Evolutionary conservation across 92 coral and sea anemone species (phyloP).

Genomic region (Palythoa caribaeorum): DNA sequence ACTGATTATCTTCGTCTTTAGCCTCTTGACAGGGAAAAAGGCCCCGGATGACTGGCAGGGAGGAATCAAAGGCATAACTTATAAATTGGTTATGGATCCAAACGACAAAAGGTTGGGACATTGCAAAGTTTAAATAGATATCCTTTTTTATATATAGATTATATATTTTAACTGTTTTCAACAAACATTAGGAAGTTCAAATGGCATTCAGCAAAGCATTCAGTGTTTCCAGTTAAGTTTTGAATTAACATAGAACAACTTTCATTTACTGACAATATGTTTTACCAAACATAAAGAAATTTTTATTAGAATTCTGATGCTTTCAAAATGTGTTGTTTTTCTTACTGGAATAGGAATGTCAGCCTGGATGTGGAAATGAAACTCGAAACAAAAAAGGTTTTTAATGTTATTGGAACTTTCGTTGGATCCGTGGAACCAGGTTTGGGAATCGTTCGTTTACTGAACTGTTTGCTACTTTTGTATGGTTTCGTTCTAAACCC

Average conservation of each 20-base stretch:
- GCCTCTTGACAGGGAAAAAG: conserved; percentile 51
- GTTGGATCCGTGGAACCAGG: conserved; percentile 82
- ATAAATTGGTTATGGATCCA: conserved; percentile 67
- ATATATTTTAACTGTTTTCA: not conserved
- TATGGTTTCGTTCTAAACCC: not conserved
- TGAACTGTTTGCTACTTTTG: not conserved
- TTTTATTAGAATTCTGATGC: too few species aligned
- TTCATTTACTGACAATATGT: too few species aligned
- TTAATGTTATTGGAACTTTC: conserved; percentile 74
- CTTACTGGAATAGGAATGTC: conserved; percentile 60
- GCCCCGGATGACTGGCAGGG: conserved; percentile 93
- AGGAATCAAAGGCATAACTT: conserved; percentile 60
- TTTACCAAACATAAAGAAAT: too few species aligned
- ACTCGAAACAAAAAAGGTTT: conserved; percentile 66
- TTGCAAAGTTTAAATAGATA: too few species aligned
- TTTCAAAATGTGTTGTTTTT: not conserved
- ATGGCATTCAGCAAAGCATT: too few species aligned
- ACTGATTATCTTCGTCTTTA: not conserved
- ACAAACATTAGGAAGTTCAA: too few species aligned
- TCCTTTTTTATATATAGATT: not conserved
- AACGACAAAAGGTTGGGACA: conserved; percentile 59
- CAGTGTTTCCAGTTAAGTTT: too few species aligned
- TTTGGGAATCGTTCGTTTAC: not conserved
- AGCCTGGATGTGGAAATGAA: conserved; percentile 75
- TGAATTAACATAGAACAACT: too few species aligned